Evolutionary conservation across 2,888 invertebrate genomes (phyloP), one percentile per base, ranked within the genome.

Genomic region (Acanthococcus lagerstroemiae): DNA sequence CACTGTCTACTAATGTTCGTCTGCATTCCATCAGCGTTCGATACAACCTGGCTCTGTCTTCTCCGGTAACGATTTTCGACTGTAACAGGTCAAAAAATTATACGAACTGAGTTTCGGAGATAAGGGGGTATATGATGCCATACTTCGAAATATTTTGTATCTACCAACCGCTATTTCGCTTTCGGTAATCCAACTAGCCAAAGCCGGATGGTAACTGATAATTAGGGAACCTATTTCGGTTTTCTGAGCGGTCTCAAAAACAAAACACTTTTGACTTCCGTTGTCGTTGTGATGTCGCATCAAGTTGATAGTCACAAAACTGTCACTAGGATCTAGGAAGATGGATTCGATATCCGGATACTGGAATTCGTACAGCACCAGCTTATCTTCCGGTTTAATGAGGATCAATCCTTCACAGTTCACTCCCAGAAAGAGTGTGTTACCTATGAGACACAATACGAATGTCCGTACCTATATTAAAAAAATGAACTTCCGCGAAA

Each of bases 221-320:
- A 95, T 92, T 54, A 95, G 78, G 73, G 90, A 90, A 0, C 93
- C 95, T 55, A 95, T 91, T 78, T 95, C 95, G 72, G 87, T 85
- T 76, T 94, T 93, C 73, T 91, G 89, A 0, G 83, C 77, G 0
- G 93, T 93, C 76, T 95, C 95, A 73, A 95, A 89, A 19, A 95
- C 94, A 76, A 93, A 94, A 77, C 93, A 94, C 73, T 90, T 89
- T 17, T 77, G 74, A 4, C 77, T 77, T 68, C 76, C 78, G 67
- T 80, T 80, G 67, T 83, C 85, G 76, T 77, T 88, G 54, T 84
- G 84, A 70, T 81, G 78, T 68, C 90, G 83, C 70, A 89, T 84
- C 57, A 95, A 78, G 67, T 91, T 92, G 71, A 95, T 85, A 0
- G 94, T 94, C 50, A 95, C 85, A 70, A 95, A 91, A 73, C 88